These are phyloP conservation scores for Apodemus agrarius DNA, from an alignment of 2,797 vertebrate species.

Conservation along the genomic window DNA sequence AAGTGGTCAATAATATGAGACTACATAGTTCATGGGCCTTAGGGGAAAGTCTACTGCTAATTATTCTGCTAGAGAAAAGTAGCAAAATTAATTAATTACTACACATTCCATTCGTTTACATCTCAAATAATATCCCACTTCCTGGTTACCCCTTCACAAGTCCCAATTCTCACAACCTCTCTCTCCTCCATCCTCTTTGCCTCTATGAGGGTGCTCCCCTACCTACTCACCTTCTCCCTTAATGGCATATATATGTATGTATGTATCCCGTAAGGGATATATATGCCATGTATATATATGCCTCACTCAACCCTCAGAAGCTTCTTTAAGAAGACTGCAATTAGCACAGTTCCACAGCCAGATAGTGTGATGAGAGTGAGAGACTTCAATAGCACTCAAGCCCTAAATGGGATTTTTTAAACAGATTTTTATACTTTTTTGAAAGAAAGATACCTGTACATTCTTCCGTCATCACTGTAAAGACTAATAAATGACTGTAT, in stretches of 20 bases:
- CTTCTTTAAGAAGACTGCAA: not conserved
- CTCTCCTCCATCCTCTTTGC: too few species aligned
- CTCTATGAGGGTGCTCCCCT: too few species aligned
- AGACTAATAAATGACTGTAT: slow-evolving; percentile 92
- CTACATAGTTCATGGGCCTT: not conserved
- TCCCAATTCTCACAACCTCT: too few species aligned
- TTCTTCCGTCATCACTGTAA: slow-evolving; percentile 89
- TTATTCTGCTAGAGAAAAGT: not conserved
- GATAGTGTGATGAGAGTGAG: not conserved
- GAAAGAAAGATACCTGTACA: slow-evolving; percentile 87
- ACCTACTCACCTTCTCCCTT: too few species aligned
- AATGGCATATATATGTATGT: not conserved
- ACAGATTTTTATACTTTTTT: slow-evolving; percentile 90
- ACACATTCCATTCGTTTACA: too few species aligned
- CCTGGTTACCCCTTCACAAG: too few species aligned
- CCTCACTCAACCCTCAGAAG: not conserved
- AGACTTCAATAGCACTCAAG: not conserved
- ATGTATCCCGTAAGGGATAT: too few species aligned
- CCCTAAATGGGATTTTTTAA: slow-evolving; percentile 76
- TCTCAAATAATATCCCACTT: too few species aligned
- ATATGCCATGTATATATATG: not conserved
- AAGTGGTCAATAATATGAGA: not conserved
- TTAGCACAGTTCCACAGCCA: not conserved
- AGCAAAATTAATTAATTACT: not conserved
- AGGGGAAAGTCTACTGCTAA: not conserved